Conservation (phyloP, 2,888 invertebrate genomes). For the Neocrepidodera transversa region DNA sequence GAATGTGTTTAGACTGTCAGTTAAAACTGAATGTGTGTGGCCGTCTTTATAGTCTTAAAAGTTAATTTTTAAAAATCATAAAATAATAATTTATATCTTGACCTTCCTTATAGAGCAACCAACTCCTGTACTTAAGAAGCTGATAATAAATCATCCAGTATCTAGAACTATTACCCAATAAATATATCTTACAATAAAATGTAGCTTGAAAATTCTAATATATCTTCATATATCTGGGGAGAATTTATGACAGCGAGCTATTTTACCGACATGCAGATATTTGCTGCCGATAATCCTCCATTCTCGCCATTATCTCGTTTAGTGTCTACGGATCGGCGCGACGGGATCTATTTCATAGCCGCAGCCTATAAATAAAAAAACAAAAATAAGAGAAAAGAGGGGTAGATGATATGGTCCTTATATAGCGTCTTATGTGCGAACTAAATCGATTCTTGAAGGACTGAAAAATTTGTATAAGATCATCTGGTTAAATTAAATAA, state of each 20-base stretch:
- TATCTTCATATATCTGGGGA: slow-evolving; percentile 31
- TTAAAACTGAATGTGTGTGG: too few relatives aligned
- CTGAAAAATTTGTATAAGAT: too few relatives aligned
- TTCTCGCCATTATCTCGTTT: slow-evolving; percentile 25
- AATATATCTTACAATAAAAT: slow-evolving; percentile 30
- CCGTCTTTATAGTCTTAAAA: too few relatives aligned
- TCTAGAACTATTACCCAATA: slow-evolving; percentile 15
- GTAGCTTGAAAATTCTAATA: slow-evolving; percentile 27
- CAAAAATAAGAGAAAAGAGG: neutral
- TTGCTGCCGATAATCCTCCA: slow-evolving; percentile 27
- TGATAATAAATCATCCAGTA: neutral
- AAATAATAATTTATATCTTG: too few relatives aligned
- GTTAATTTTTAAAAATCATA: too few relatives aligned
- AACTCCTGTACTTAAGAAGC: too few relatives aligned
- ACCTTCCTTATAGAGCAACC: too few relatives aligned
- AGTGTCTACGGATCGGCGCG: slow-evolving; percentile 25
- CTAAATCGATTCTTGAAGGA: too few relatives aligned
- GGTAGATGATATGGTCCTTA: neutral
- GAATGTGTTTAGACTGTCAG: too few relatives aligned
- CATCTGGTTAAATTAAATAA: too few relatives aligned
- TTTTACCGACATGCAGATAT: slow-evolving; percentile 27
- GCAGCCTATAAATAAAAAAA: neutral
- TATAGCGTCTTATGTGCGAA: neutral
- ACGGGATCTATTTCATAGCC: slow-evolving; percentile 1
- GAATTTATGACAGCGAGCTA: slow-evolving; percentile 29